Base-by-base conservation (phyloP, 64 coral and sea anemone species). In the Stylophora pistillata region DNA sequence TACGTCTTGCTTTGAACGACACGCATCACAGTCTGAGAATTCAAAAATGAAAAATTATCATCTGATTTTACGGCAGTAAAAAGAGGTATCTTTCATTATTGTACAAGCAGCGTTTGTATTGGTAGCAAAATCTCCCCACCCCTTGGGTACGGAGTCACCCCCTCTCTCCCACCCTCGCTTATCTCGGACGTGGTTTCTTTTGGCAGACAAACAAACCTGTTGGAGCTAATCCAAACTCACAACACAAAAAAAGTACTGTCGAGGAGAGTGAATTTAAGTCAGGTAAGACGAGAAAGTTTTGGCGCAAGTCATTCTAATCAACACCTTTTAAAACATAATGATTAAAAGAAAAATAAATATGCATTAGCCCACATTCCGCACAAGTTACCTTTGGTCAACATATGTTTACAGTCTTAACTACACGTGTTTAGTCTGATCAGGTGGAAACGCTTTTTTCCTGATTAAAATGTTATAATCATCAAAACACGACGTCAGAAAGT, bases 21-120 rank as follows among this genome's bases (percentile, higher is more conserved):
- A 90, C 5, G 53, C 89, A 27, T 62, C 78, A 63, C 78, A 90
- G 59, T 73, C 89, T 90, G 27, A n/a, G 16, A 61, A 63, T 41
- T 55, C 23, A 54, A 68, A 79, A 30, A 4, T 0, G 12, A 68
- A 68, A 7, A 68, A 28, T 10, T 11, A 28, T 1, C 9, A n/a
- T 68, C 12, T 12, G 20, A 68, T 68, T 26, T 27, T 28, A 7
- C 23, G 2, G 11, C 21, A 0, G 10, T 1, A 66, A 68, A 2
- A 65, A 47, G 1, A 47, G 37, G 37, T 7, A 47, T 47, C 7
- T 47, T 47, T 47, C 37, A 47, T 47, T 47, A 0, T 1, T 47
- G 37, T 0, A 47, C 37, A 47, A 47, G 37, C 37, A 47, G 37
- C 37, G 37, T 47, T 4, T 47, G 37, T 47, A 7, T 47, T 47